Conservation (phyloP, 2,888 invertebrate species). For the Thereva unica region DNA sequence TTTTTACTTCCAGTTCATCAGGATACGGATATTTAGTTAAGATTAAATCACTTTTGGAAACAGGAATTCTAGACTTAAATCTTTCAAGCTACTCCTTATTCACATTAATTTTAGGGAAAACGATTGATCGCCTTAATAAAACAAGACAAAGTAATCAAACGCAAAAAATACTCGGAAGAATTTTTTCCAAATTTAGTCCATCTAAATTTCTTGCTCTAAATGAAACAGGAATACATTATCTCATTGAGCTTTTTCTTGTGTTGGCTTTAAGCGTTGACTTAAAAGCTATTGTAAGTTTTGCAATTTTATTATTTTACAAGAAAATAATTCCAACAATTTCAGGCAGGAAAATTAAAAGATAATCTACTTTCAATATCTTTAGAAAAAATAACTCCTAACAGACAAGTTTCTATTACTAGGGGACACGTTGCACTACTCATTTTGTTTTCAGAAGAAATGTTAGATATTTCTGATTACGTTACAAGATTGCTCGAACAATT, state of each 20-base stretch:
- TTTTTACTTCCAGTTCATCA: slow-evolving; percentile 38
- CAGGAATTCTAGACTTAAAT: slow-evolving; percentile 44
- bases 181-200: slow-evolving; percentile 64
- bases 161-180: slow-evolving; percentile 61
- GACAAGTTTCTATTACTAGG: slow-evolving; percentile 53
- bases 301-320: neutral
- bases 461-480: slow-evolving; percentile 52
- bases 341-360: slow-evolving; percentile 54
- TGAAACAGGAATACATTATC: slow-evolving; percentile 63
- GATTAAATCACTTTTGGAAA: slow-evolving; percentile 54
- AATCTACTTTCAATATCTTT: slow-evolving; percentile 53
- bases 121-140: slow-evolving; percentile 46
- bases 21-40: slow-evolving; percentile 55
- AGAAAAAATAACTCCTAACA: slow-evolving; percentile 52
- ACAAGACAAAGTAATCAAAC: slow-evolving; percentile 47
- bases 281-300: slow-evolving; percentile 45
- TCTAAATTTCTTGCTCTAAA: slow-evolving; percentile 62
- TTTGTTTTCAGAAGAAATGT: slow-evolving; percentile 52
- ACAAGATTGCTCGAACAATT: slow-evolving; percentile 52
- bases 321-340: slow-evolving; percentile 1
- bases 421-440: slow-evolving; percentile 57
- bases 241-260: slow-evolving; percentile 57
- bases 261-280: slow-evolving; percentile 51
- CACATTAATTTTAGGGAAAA: slow-evolving; percentile 58
- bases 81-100: slow-evolving; percentile 61